Conservation (phyloP, 1,140 invertebrate species). For the Chymomyza costata region DNA sequence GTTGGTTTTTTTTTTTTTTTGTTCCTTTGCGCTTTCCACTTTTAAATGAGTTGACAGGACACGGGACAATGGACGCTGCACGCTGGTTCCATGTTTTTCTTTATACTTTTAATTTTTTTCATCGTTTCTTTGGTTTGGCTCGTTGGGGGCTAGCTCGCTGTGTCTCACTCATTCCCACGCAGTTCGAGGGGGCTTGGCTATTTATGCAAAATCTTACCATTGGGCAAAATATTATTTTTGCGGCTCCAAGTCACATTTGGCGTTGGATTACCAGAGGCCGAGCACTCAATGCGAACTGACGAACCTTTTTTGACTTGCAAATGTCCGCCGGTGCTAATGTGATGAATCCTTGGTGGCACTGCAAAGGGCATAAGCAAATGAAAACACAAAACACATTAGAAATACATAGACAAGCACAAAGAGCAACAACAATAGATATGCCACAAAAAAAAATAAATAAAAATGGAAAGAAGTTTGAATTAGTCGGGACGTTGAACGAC, state of each 20-base stretch:
- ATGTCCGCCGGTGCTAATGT: constrained; percentile 78
- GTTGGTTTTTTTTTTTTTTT: constrained; percentile 63
- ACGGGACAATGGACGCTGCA: background rate
- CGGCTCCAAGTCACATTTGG: constrained; percentile 82
- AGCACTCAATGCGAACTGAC: constrained; percentile 80
- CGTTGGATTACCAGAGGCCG: constrained; percentile 80
- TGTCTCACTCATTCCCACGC: too few relatives aligned
- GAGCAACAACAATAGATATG: constrained; percentile 11
- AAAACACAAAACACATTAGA: constrained; percentile 24
- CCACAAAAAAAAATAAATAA: background rate
- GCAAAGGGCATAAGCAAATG: constrained; percentile 36
- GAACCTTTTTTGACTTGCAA: constrained; percentile 81
- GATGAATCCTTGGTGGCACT: constrained; percentile 80
- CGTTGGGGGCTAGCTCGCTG: too few relatives aligned
- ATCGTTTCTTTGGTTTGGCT: constrained; percentile 4
- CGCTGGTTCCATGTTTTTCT: constrained; percentile 40
- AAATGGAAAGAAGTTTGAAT: constrained; percentile 9
- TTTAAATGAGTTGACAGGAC: background rate
- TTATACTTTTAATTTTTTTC: constrained; percentile 61
- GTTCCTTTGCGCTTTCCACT: constrained; percentile 22
- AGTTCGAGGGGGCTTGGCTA: too few relatives aligned
- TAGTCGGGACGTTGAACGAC: too few relatives aligned
- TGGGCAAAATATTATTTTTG: constrained; percentile 80
- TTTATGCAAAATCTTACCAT: constrained; percentile 76
- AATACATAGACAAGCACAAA: constrained; percentile 3